phyloP scores from a whole-genome alignment of 2,797 vertebrate genomes.

The Etheostoma nigrum region DNA sequence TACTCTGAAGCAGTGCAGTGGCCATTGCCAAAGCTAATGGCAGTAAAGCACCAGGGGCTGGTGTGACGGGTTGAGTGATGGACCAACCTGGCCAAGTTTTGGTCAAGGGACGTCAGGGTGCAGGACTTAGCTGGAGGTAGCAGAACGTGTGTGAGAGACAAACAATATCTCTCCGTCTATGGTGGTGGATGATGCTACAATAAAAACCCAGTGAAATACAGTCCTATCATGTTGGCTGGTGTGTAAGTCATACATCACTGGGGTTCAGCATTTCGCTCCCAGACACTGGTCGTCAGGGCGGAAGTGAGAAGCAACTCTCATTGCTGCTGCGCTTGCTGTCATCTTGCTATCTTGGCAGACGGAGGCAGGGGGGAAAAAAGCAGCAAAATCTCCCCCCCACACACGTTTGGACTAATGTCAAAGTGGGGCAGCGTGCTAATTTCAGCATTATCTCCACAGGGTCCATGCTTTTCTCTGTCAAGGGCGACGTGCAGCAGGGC shows the following conservation, averaged over 20 bases:
- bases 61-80: constrained; percentile 69
- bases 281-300: constrained; percentile 43
- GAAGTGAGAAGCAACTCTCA: constrained; percentile 71
- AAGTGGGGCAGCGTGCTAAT: constrained; percentile 68
- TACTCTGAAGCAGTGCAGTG: constrained; percentile 68
- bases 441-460: constrained; percentile 70
- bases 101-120: constrained; percentile 58
- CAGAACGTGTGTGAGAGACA: constrained; percentile 52
- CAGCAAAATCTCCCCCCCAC: constrained; percentile 31
- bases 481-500: constrained; percentile 59
- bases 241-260: constrained; percentile 66
- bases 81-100: constrained; percentile 47
- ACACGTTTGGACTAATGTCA: constrained; percentile 67
- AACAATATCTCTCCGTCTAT: constrained; percentile 51
- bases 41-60: constrained; percentile 56
- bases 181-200: constrained; percentile 54
- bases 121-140: constrained; percentile 60
- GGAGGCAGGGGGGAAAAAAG: background rate
- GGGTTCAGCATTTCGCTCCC: constrained; percentile 50
- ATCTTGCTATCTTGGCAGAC: constrained; percentile 52
- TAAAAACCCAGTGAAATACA: constrained; percentile 70
- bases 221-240: constrained; percentile 55
- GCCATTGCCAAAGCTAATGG: constrained; percentile 72
- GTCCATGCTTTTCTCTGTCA: constrained; percentile 59
- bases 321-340: constrained; percentile 46